Base-by-base conservation (phyloP, 2,113 vertebrate genomes). In the Microtus montanus region DNA sequence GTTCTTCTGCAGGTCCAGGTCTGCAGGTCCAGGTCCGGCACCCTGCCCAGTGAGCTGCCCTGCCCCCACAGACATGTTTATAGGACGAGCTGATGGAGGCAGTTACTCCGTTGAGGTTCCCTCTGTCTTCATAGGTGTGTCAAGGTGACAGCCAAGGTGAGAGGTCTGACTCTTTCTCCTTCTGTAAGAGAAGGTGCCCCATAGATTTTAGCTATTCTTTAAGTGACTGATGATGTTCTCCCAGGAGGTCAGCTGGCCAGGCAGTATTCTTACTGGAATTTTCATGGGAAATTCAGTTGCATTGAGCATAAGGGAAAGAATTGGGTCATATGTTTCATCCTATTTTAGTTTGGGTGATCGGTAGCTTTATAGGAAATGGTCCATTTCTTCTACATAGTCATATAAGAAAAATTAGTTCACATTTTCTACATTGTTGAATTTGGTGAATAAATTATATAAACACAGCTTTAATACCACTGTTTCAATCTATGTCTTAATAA, bases 331-430 rank as follows among this genome's bases (percentile, higher is more conserved):
- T 22, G 11, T 20, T 54, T 93, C 80, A 89, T 71, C 22, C 66
- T 80, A 15, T 68, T 94, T 75, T 47, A 73, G 24, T 64, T 63
- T 86, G 41, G 28, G 5, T 54, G 28, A 63, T 71, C n/a, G 80
- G 12, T 73, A n/a, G 5, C 78, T 86, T 85, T 73, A 79, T 4
- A 73, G 54, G 15, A 80, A 47, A 44, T 85, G 15, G 41, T 79
- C 30, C 28, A 30, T 64, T 90, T 86, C 54, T 86, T 86, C n/a
- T 54, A 93, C 90, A 73, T 90, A n/a, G 47, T n/a, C 74, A 49
- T 49, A 70, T 49, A 35, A 93, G 54, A 88, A 92, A 92, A 47
- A 38, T 35, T 83, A 24, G 3, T 75, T 24, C 13, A 52, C 44
- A 30, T 41, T 35, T 84, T 77, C 58, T 44, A 89, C 22, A 35